Evolutionary conservation across 2,797 vertebrate species (phyloP), one percentile per base, ranked within the genome.

Genomic region (Ptychobarbus kaznakovi): DNA sequence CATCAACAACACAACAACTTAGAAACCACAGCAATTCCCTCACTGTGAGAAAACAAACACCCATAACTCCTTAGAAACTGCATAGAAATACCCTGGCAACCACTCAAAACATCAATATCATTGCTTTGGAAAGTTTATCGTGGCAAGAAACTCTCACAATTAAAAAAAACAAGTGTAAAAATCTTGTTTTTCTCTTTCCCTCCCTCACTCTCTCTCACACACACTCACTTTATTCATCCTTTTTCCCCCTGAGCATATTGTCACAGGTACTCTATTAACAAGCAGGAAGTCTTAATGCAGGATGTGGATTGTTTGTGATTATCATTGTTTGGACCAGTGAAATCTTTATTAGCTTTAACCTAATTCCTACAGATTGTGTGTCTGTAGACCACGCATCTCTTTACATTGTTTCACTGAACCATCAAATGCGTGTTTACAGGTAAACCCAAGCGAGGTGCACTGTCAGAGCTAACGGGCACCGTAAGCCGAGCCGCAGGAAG

Each of bases 391-490:
- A 56, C 20, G 13, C 63, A 65, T 22, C 66, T 11, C 20, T 40
- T 25, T 61, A 16, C 56, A n/a, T 22, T 38, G 11, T 20, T 35
- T 46, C 20, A 32, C 11, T 75, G 25, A 46, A 81, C n/a, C 56
- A 53, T 40, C 40, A 73, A 46, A 25, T 20, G 51, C 68, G 13
- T 75, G 38, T 85, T 46, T 89, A 84, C 89, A 98, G 98, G 92
- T 68, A 96, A 96, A 91, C 95, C 92, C 74, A 99, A 98, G 93
- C 97, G 96, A 16, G 96, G 96, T 0, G 94, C 97, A 0, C 95
- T 99, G 90, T 97, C 98, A 0, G 98, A 99, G 85, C 93, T 99
- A 88, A 99, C 98, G 22, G 98, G 97, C 69, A 97, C 97, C 0
- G 93, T 99, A 95, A 98, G 98, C 91, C 94, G 97, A 75, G 98